Evolutionary conservation across 2,113 vertebrate genomes (phyloP), one percentile per base, ranked within the genome.

Genomic region (Thalassoma bifasciatum): DNA sequence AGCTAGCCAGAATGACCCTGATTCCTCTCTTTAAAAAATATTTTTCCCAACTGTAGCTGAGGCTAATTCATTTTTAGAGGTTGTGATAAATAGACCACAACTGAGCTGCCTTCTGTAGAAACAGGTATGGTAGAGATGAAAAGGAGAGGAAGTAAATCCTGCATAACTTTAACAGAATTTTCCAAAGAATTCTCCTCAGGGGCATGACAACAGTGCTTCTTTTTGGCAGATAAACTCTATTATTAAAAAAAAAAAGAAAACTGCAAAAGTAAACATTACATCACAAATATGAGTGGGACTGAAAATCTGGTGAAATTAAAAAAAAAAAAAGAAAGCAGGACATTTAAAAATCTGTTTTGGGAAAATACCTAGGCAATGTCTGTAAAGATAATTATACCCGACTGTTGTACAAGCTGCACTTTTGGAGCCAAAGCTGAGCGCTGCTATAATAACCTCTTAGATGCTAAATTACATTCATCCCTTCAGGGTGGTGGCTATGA

Each of bases 381-480:
- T 47, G 59, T 22, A 16, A 9, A 13, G 49, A 75, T 77, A 52
- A 76, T 82, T 86, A 69, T 26, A 81, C 71, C 13, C 50, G 19
- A 51, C 24, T 79, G 57, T 47, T 54, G 21, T 49, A 60, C 83
- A 86, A 80, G 59, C 8, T 61, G 38, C 56, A 51, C 47, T 56
- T 75, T 73, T 57, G 65, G 59, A 75, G 72, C 37, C 52, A 67
- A 81, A 85, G 77, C 83, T 56, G 58, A 81, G 78, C 69, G 63
- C 26, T 19, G 66, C 63, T 70, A 58, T 83, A 53, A 80, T 72
- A 75, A 54, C 65, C 53, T 77, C 71, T 82, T 37, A 81, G 65
- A 81, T 84, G 56, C 73, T 65, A 88, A 81, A 84, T 67, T 75
- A 79, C 81, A 87, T 69, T 37, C 66, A 53, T 81, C 63, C 74